phyloP scores from a whole-genome alignment of 2,888 invertebrate species.

The Achlya flavicornis region DNA sequence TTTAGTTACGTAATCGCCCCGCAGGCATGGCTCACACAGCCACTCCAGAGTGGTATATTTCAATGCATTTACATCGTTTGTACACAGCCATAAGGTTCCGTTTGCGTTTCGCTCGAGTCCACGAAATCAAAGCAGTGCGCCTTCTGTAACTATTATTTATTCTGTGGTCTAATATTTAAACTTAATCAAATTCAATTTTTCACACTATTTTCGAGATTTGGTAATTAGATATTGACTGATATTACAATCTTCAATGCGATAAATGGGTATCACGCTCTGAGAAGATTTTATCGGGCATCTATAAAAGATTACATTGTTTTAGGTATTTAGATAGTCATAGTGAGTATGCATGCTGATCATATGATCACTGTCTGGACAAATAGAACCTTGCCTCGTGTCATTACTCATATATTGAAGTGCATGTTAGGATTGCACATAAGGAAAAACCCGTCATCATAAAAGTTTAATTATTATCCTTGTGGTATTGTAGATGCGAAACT shows the following conservation, averaged over 20 bases:
- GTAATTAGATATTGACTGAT: constrained; percentile 12
- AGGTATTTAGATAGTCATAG: constrained; percentile 9
- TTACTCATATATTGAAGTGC: constrained; percentile 4
- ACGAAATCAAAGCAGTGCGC: too few species aligned
- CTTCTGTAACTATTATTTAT: too few species aligned
- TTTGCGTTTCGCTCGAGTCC: too few species aligned
- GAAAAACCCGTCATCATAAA: neutral
- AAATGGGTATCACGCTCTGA: constrained; percentile 31
- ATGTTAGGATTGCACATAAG: neutral
- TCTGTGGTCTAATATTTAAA: too few species aligned
- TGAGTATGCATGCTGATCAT: constrained; percentile 24
- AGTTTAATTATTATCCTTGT: too few species aligned
- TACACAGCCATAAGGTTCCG: too few species aligned
- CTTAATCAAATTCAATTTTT: too few species aligned
- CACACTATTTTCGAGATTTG: neutral
- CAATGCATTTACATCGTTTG: too few species aligned
- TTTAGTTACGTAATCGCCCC: too few species aligned
- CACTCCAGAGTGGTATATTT: too few species aligned
- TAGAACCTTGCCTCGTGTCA: constrained; percentile 15
- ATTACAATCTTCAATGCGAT: constrained; percentile 1
- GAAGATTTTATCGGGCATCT: constrained; percentile 8
- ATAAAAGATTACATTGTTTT: constrained; percentile 3
- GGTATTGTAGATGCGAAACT: too few species aligned
- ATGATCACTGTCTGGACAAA: constrained; percentile 26
- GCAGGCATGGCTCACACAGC: too few species aligned